phyloP scores from a whole-genome alignment of 2,113 vertebrate species.

The Eolophus roseicapilla region DNA sequence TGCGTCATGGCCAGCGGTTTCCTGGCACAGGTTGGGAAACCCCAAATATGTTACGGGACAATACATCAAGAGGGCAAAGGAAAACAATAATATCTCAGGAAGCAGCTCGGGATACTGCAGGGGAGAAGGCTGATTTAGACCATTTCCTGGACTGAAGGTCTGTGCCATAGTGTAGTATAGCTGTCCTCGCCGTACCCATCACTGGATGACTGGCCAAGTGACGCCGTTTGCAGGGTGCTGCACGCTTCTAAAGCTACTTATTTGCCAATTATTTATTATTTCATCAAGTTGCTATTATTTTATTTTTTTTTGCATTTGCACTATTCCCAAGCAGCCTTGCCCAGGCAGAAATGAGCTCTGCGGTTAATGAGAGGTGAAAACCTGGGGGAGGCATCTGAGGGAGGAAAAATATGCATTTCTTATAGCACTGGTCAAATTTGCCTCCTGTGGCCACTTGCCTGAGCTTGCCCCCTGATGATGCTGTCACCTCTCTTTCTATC shows the following conservation, averaged over 20 bases:
- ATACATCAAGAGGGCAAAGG: not conserved
- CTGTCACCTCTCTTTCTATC: not conserved
- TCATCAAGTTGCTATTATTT: not conserved
- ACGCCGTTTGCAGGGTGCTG: not conserved
- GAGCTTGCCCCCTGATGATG: not conserved
- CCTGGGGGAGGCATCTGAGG: fast-evolving
- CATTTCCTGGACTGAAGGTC: constrained; percentile 7
- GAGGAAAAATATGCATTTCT: not conserved
- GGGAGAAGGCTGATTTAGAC: constrained; percentile 18
- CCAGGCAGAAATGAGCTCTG: not conserved
- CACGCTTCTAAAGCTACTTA: not conserved
- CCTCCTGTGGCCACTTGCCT: fast-evolving
- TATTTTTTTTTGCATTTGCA: not conserved
- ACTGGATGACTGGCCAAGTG: not conserved
- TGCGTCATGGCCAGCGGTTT: not conserved
- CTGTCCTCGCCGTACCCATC: fast-evolving
- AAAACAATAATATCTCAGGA: constrained; percentile 44
- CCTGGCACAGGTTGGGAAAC: not conserved
- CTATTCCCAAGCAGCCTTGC: not conserved
- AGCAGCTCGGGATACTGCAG: not conserved
- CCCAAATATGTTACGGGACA: not conserved
- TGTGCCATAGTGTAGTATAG: fast-evolving
- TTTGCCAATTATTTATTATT: not conserved
- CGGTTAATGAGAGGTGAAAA: not conserved
- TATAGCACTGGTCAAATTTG: not conserved